phyloP scores from a whole-genome alignment of 2,888 invertebrate genomes.

The Stenurella melanura region DNA sequence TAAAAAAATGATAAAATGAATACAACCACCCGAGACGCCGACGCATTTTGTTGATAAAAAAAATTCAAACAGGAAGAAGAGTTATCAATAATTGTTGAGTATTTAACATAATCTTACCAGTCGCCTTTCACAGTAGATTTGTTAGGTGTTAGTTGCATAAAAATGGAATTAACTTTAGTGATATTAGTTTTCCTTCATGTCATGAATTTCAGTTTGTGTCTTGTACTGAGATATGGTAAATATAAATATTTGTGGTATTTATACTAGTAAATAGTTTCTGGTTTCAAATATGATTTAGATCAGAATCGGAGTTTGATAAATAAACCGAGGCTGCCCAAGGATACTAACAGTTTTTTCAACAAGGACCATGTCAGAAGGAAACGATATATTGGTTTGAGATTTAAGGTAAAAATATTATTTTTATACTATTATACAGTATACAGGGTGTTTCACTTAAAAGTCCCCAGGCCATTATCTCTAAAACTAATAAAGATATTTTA shows the following conservation, averaged over 20 bases:
- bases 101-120: background rate
- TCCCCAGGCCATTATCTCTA: too few species aligned
- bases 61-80: conserved; percentile 29
- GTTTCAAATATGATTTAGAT: conserved; percentile 22
- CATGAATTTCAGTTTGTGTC: background rate
- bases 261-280: background rate
- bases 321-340: background rate
- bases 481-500: too few species aligned
- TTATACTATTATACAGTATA: background rate
- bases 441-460: too few species aligned
- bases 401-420: conserved; percentile 60
- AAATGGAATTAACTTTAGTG: background rate
- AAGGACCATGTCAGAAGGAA: conserved; percentile 60
- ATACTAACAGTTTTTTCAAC: conserved; percentile 42
- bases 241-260: background rate
- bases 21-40: background rate
- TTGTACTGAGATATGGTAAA: conserved; percentile 27
- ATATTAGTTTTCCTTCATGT: conserved; percentile 8
- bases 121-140: background rate
- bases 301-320: conserved; percentile 15
- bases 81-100: conserved; percentile 20
- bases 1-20: conserved; percentile 16
- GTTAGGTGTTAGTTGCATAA: background rate
- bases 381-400: conserved; percentile 67
- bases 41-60: conserved; percentile 12